Evolutionary conservation across 2,888 invertebrate genomes (phyloP), one percentile per base, ranked within the genome.

Genomic region (Xestia rhomboidea): DNA sequence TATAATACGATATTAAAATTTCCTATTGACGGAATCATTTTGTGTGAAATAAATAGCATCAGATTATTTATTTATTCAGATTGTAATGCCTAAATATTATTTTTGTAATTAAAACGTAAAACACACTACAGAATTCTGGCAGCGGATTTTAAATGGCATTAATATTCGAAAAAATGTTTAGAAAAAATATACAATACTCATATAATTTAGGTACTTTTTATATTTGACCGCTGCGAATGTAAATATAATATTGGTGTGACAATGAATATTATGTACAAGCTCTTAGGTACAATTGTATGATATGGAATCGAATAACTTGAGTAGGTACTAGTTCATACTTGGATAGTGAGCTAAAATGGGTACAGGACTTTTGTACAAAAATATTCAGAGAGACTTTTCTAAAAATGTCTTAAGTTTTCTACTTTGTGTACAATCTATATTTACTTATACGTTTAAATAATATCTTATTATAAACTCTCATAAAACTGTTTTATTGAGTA

Each of bases 231-330:
- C 88, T 92, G 89, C 87, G 88, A 87, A 89, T 92, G 91, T 93
- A 91, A 90, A 91, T 91, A 92, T 90, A 86, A 92, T 90, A 86
- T 89, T 86, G 90, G 84, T 89, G 89, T 91, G 91, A 91, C 76
- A 83, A 89, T 90, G 87, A 90, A 90, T 89, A 91, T 90, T 94
- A 94, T 93, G 91, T 95, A 94, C 93, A 95, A 92, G 93, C 92
- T 88, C 84, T 93, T 95, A 95, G 89, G 91, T 95, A 95, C 93
- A 92, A 91, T 89, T 89, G 90, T 92, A 94, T 96, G 96, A 96
- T 96, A 96, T 96, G 96, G 92, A 94, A 92, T 91, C 87, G 92
- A 91, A 88, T 90, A 92, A 91, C 85, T 90, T 87, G 85, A 87
- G 82, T 91, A 95, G 91, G 93, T 94, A 94, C 93, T 91, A 92